Conservation (phyloP, 2,113 vertebrate species). For the Siphamia tubifer region DNA sequence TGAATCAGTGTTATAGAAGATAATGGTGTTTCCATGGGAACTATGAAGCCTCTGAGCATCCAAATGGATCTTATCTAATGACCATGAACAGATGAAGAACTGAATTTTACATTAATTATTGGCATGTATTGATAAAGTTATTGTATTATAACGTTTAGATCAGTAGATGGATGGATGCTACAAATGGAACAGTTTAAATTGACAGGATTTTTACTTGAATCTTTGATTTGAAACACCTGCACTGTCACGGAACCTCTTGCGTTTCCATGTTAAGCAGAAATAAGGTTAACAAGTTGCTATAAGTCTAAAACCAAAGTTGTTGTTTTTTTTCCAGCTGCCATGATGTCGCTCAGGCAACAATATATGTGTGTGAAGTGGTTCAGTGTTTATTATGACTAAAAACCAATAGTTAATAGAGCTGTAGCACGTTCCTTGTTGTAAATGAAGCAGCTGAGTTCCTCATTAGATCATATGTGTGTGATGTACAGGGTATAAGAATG, state of each 20-base stretch:
- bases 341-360: background rate
- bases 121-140: too few relatives aligned
- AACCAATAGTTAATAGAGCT: background rate
- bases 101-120: too few relatives aligned
- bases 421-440: background rate
- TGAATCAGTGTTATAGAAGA: too few relatives aligned
- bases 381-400: too few relatives aligned
- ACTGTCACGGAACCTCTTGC: background rate
- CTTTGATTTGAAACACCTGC: background rate
- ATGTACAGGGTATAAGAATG: background rate
- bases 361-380: background rate
- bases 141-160: too few relatives aligned
- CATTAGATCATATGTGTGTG: conserved; percentile 9
- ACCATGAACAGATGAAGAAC: too few relatives aligned
- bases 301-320: too few relatives aligned
- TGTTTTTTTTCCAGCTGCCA: background rate
- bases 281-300: conserved; percentile 37
- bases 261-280: background rate
- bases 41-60: too few relatives aligned
- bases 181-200: conserved; percentile 21
- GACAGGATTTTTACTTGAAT: background rate
- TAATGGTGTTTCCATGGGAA: too few relatives aligned
- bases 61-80: too few relatives aligned
- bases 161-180: too few relatives aligned
- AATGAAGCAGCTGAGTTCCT: background rate